Evolutionary conservation across 2,113 vertebrate genomes (phyloP).

Genomic region (Nothocercus julius): DNA sequence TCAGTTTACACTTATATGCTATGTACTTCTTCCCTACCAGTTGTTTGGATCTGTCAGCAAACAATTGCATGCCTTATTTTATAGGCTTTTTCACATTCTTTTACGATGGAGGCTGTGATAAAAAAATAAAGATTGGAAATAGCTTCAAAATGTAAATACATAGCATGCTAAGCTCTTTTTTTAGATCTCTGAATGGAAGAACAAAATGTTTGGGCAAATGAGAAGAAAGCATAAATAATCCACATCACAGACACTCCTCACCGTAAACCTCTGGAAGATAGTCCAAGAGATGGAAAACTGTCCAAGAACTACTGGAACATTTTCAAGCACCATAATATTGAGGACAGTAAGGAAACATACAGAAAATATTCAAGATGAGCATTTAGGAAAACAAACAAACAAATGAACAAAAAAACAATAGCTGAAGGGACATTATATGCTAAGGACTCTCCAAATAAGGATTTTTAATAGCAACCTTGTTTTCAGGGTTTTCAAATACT

Average conservation of each 20-base stretch:
- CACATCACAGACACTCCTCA: background rate
- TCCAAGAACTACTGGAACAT: background rate
- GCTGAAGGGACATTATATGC: background rate
- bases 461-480: background rate
- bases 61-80: rapidly evolving
- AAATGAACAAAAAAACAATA: background rate
- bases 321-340: background rate
- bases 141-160: background rate
- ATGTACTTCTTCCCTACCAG: background rate
- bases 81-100: background rate
- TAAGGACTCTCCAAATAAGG: background rate
- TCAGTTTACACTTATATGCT: rapidly evolving
- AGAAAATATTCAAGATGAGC: background rate
- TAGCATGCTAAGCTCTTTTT: background rate
- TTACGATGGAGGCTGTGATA: rapidly evolving
- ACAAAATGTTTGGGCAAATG: background rate
- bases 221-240: background rate
- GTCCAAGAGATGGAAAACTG: background rate
- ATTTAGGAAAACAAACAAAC: background rate
- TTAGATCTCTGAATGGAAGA: background rate
- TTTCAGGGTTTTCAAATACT: background rate
- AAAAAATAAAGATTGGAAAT: background rate
- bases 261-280: background rate
- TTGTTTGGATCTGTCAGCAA: background rate
- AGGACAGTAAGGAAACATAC: background rate